Evolutionary conservation across 2,113 vertebrate genomes (phyloP).

Genomic region (Dolichotis patagonum): DNA sequence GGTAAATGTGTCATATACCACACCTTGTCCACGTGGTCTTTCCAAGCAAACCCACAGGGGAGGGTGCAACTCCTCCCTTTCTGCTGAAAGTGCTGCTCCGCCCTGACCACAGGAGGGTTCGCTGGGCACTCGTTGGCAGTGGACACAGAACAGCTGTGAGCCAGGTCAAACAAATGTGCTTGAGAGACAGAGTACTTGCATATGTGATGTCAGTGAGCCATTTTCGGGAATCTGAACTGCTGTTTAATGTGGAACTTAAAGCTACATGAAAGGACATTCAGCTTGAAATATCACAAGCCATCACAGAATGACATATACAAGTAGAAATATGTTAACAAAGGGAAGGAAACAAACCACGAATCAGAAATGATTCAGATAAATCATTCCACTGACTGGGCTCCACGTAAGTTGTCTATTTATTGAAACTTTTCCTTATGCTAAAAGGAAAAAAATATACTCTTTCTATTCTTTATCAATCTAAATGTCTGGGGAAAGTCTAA

Average conservation of each 20-base stretch:
- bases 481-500: neutral
- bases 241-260: neutral
- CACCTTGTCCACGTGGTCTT: neutral
- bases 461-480: neutral
- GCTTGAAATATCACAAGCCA: neutral
- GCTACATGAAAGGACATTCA: neutral
- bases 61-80: neutral
- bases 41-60: neutral
- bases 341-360: neutral
- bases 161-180: constrained; percentile 25
- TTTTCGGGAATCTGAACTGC: neutral
- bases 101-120: neutral
- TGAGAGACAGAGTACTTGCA: neutral
- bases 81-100: neutral
- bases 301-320: neutral
- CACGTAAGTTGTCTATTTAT: neutral
- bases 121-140: neutral
- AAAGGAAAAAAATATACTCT: constrained; percentile 23
- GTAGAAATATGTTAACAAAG: neutral
- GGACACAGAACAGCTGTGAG: neutral
- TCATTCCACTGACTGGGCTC: neutral
- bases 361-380: neutral
- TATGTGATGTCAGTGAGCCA: neutral
- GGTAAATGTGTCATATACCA: neutral
- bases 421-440: constrained; percentile 4